A percentile compares a stretch with the other conserved stretches of the same genome.
These are phyloP conservation scores for Crotalus helleri DNA, from an alignment of 2,113 vertebrate species.

Conservation along the genomic window DNA sequence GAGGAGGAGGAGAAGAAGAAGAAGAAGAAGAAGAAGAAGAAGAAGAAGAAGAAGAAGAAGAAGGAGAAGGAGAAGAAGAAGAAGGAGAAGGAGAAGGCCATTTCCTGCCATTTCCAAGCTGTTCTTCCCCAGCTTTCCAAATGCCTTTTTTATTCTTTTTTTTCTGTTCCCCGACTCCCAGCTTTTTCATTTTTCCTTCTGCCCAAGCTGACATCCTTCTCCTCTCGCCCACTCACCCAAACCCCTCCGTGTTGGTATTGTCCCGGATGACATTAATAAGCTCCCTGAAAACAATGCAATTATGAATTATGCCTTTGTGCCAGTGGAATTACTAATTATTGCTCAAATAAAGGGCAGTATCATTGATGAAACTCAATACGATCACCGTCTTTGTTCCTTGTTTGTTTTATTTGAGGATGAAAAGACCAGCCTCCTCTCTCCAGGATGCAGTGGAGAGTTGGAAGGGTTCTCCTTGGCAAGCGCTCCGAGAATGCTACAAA, in stretches of 20 bases:
- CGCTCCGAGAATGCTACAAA: background rate
- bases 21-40: too few relatives aligned
- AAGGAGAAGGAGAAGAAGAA: too few relatives aligned
- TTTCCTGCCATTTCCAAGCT: background rate
- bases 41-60: too few relatives aligned
- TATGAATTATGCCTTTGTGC: slow-evolving; percentile 49
- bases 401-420: slow-evolving; percentile 64
- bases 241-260: slow-evolving; percentile 10
- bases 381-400: slow-evolving; percentile 58
- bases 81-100: background rate
- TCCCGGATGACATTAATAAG: slow-evolving; percentile 49
- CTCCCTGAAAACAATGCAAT: slow-evolving; percentile 43
- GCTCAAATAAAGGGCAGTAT: slow-evolving; percentile 60
- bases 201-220: background rate
- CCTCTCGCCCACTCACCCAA: background rate
- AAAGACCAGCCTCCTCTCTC: slow-evolving; percentile 46
- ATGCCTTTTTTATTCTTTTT: background rate
- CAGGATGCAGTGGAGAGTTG: slow-evolving; percentile 39
- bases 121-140: background rate
- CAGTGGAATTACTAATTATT: slow-evolving; percentile 66
- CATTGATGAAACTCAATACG: slow-evolving; percentile 62
- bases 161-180: background rate
- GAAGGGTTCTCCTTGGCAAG: slow-evolving; percentile 54
- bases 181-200: background rate
- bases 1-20: too few relatives aligned